These are phyloP conservation scores for Seriola dumerili DNA, from an alignment of 2,113 vertebrate species.

Conservation along the genomic window DNA sequence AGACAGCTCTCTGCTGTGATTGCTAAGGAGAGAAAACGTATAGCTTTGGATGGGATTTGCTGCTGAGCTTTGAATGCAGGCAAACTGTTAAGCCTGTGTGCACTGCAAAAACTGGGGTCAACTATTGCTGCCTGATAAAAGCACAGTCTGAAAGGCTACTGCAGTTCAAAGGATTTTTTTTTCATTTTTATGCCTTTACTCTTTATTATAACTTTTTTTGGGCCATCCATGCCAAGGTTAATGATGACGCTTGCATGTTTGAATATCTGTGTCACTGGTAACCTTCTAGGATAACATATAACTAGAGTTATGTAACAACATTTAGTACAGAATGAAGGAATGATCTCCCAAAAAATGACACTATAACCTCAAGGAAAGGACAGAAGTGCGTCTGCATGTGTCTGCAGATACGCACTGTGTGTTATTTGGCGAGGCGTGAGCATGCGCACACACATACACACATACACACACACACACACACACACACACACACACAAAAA, in stretches of 20 bases:
- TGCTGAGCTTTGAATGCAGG: slow-evolving; percentile 38
- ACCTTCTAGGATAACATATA: slow-evolving; percentile 5
- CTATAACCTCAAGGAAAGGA: not conserved
- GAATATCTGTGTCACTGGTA: not conserved
- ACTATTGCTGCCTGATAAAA: slow-evolving; percentile 6
- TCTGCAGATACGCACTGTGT: slow-evolving; percentile 17
- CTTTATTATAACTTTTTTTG: no score
- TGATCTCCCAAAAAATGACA: slow-evolving; percentile 11
- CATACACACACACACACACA: no score
- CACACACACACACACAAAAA: slow-evolving; percentile 24
- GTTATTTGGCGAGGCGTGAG: slow-evolving; percentile 29
- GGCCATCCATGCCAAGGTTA: no score
- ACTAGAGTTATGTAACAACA: slow-evolving; percentile 16
- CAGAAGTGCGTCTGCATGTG: not conserved
- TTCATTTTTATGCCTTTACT: not conserved
- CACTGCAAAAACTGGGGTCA: slow-evolving; percentile 9
- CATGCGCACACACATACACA: slow-evolving; percentile 10
- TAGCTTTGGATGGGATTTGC: slow-evolving; percentile 28
- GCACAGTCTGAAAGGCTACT: slow-evolving; percentile 3
- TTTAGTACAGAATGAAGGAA: not conserved
- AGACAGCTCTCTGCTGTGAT: slow-evolving; percentile 38
- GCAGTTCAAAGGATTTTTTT: slow-evolving; percentile 25
- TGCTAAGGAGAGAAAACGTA: slow-evolving; percentile 31
- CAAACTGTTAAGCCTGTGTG: slow-evolving; percentile 24
- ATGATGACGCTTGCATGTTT: no score